Evolutionary conservation across 2,888 invertebrate species (phyloP).

Genomic region (Leptarthrus brevirostris): DNA sequence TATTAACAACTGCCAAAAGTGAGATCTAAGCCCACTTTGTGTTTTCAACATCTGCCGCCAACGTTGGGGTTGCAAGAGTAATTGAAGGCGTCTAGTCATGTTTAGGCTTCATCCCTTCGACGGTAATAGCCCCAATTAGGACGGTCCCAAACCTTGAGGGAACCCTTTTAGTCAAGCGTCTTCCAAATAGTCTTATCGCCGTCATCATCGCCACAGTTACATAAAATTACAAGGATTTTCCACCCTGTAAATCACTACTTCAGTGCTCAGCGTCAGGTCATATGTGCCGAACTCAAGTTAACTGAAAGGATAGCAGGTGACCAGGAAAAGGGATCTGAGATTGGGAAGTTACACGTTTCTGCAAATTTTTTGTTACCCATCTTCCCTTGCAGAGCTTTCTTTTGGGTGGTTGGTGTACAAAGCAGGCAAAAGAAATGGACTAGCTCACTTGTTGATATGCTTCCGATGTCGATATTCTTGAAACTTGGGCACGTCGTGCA

Average conservation of each 20-base stretch:
- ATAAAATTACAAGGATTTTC: slow-evolving; percentile 44
- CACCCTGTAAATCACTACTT: slow-evolving; percentile 9
- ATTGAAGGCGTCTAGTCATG: slow-evolving; percentile 39
- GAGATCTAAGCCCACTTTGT: slow-evolving; percentile 13
- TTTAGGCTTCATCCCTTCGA: slow-evolving; percentile 43
- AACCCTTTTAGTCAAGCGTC: slow-evolving; percentile 25
- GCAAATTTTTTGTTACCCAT: neutral
- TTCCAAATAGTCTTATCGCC: slow-evolving; percentile 35
- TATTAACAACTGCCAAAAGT: slow-evolving; percentile 31
- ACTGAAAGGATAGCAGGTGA: slow-evolving; percentile 10
- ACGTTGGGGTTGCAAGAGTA: neutral
- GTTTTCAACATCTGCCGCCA: neutral
- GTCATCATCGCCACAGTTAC: slow-evolving; percentile 24
- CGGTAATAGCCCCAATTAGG: slow-evolving; percentile 46
- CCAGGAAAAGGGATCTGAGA: neutral
- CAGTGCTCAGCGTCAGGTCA: neutral
- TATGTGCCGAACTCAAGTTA: slow-evolving; percentile 13
- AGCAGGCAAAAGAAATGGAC: slow-evolving; percentile 24
- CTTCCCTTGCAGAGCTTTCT: slow-evolving; percentile 9
- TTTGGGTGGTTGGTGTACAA: neutral
- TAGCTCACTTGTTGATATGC: slow-evolving; percentile 38
- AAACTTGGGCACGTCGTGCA: neutral
- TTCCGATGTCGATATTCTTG: slow-evolving; percentile 32
- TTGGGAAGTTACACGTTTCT: neutral
- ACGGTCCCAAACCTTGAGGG: slow-evolving; percentile 19